Percentiles rank a stretch among this genome's conserved stretches.
phyloP scores from a whole-genome alignment of 1,140 invertebrate species.

The Myzus persicae region DNA sequence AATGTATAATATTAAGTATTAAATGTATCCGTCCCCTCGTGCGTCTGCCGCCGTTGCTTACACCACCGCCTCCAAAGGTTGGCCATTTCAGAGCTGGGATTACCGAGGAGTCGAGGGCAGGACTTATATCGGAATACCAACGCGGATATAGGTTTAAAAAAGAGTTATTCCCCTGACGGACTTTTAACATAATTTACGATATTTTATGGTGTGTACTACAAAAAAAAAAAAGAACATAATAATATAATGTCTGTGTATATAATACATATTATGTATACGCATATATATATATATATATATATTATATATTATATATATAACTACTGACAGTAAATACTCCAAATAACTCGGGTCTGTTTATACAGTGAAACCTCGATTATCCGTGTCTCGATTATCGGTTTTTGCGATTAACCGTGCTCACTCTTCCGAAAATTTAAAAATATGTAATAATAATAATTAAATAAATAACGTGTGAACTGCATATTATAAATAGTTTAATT shows the following conservation, averaged over 20 bases:
- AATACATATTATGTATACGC: neutral
- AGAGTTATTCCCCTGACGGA: constrained; percentile 47
- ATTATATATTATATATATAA: too few relatives aligned
- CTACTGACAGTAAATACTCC: neutral
- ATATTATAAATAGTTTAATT: too few relatives aligned
- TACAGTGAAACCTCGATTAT: too few relatives aligned
- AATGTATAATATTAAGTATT: constrained; percentile 50
- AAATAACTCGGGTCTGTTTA: neutral
- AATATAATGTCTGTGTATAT: neutral
- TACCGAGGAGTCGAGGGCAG: constrained; percentile 31
- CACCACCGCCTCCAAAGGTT: neutral
- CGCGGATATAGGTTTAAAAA: constrained; percentile 34
- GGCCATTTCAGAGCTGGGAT: neutral
- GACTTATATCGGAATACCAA: constrained; percentile 13
- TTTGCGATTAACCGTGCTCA: too few relatives aligned
- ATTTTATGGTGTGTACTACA: neutral
- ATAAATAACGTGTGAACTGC: too few relatives aligned
- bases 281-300: too few relatives aligned
- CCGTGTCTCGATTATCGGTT: too few relatives aligned
- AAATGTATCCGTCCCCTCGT: constrained; percentile 22
- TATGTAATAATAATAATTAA: too few relatives aligned
- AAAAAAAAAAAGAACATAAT: constrained; percentile 16
- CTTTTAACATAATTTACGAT: constrained; percentile 48
- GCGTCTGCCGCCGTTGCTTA: neutral
- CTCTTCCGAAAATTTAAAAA: too few relatives aligned